phyloP scores from a whole-genome alignment of 2,888 invertebrate species.

The Meteorus cinctellus region DNA sequence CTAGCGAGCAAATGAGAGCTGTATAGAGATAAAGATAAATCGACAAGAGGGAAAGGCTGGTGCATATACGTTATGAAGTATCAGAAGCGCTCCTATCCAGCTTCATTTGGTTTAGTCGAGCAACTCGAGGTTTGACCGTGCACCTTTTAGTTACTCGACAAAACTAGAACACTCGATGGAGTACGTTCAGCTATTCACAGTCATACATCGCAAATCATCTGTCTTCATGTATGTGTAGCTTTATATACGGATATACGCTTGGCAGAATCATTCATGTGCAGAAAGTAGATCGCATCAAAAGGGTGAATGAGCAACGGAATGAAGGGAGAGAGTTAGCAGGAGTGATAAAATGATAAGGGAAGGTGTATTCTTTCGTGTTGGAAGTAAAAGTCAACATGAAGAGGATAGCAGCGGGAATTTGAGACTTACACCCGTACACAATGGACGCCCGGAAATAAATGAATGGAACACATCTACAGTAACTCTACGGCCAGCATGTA shows the following conservation, averaged over 20 bases:
- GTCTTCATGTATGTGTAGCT: not conserved
- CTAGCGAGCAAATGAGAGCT: conserved; percentile 10
- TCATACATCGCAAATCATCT: not conserved
- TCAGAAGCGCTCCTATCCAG: conserved; percentile 61
- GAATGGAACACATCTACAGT: not conserved
- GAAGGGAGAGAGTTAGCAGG: conserved; percentile 9
- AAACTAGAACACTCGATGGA: not conserved
- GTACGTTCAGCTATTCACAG: not conserved
- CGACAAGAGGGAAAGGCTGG: not conserved
- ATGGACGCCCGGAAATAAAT: not conserved
- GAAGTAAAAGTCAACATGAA: not conserved
- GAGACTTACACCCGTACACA: not conserved
- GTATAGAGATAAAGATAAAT: not conserved
- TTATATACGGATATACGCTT: not conserved
- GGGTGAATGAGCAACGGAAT: conserved; percentile 10
- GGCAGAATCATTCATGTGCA: conserved; percentile 57
- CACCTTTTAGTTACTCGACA: not conserved
- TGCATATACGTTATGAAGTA: conserved; percentile 33
- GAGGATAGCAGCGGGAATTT: not conserved
- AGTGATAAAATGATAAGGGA: not conserved
- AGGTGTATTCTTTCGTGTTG: not conserved
- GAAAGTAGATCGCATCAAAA: conserved; percentile 58
- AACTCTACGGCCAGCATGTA: not conserved
- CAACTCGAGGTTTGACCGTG: conserved; percentile 49
- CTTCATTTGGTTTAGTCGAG: conserved; percentile 63